Evolutionary conservation across 2,888 invertebrate genomes (phyloP), one percentile per base, ranked within the genome.

Genomic region (Drosophila nr. fundita): DNA sequence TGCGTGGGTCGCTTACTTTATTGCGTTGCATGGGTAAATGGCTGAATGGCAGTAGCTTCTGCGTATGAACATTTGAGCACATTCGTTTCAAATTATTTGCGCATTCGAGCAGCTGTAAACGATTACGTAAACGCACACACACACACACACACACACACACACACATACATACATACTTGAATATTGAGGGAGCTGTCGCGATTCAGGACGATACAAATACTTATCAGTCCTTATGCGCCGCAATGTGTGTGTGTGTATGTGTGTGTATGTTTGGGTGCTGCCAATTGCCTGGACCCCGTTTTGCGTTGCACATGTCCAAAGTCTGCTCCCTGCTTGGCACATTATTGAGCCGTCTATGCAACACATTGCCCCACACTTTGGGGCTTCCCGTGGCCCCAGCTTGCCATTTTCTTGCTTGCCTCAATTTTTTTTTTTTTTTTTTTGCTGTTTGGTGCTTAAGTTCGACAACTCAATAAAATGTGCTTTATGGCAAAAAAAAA

Each of bases 391-490:
- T 61, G 65, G 62, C 64, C 53, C 62, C 72, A 71, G 68, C 68
- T 66, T 77, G 81, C 42, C 52, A 50, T 64, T 59, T 68, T 70
- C 62, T 53, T 55, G 21, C 3, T 24, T 42, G 18, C 18, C 11
- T 29, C 54, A 11, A 13, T 30, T 61, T 58, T 59, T 38, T 18
- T 45, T 57, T 50, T 72, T 48, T 74, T 80, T 68, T 69, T 80
- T 73, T 73, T 77, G 80, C 57, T 73, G 61, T 52, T 57, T 87
- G 89, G 87, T 88, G 86, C 87, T 87, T 90, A 90, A 89, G 89
- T 86, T 87, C 91, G 86, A 91, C 91, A 92, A 89, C 92, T 91
- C 91, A 92, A 92, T 92, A 92, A 92, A 92, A 91, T 92, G 84
- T 92, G 91, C 89, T 92, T 92, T 92, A 91, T 92, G 90, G 81